Conservation (phyloP, 2,797 vertebrate genomes). For the Tangara arthus region DNA sequence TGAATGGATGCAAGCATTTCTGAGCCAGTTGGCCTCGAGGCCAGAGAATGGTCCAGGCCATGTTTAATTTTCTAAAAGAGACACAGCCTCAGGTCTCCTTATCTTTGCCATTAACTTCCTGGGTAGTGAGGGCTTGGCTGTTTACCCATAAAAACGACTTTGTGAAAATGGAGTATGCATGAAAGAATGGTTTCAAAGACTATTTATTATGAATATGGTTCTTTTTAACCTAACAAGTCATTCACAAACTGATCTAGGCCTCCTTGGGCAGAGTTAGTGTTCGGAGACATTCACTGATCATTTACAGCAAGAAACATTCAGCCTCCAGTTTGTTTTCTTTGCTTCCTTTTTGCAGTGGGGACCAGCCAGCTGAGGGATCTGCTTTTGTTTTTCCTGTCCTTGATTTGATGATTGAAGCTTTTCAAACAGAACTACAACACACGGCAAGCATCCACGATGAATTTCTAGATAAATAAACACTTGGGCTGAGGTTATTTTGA, state of each 20-base stretch:
- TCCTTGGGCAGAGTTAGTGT: background rate
- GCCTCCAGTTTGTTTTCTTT: slow-evolving; percentile 57
- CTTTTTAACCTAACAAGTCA: slow-evolving; percentile 39
- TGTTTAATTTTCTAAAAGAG: slow-evolving; percentile 46
- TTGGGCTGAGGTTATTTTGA: slow-evolving; percentile 30
- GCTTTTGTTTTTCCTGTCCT: slow-evolving; percentile 59
- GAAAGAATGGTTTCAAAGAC: slow-evolving; percentile 46
- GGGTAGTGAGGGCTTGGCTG: slow-evolving; percentile 20
- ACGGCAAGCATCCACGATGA: background rate
- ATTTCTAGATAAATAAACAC: slow-evolving; percentile 59
- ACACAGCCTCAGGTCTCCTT: slow-evolving; percentile 30
- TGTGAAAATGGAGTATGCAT: background rate
- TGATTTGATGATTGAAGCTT: slow-evolving; percentile 59
- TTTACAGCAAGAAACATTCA: slow-evolving; percentile 37
- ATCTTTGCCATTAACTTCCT: slow-evolving; percentile 44
- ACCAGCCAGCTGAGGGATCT: slow-evolving; percentile 23
- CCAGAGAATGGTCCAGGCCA: background rate
- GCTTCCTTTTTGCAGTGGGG: slow-evolving; percentile 17
- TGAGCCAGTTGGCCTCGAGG: slow-evolving; percentile 42
- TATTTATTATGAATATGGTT: slow-evolving; percentile 45
- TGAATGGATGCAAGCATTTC: slow-evolving; percentile 37
- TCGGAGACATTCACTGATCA: slow-evolving; percentile 53
- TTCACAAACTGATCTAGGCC: slow-evolving; percentile 50
- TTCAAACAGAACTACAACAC: slow-evolving; percentile 49
- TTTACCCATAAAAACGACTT: slow-evolving; percentile 27